Percentiles rank a stretch among this genome's conserved stretches.
Conservation (phyloP, 1,140 invertebrate genomes). For the Zaprionus nigranus region DNA sequence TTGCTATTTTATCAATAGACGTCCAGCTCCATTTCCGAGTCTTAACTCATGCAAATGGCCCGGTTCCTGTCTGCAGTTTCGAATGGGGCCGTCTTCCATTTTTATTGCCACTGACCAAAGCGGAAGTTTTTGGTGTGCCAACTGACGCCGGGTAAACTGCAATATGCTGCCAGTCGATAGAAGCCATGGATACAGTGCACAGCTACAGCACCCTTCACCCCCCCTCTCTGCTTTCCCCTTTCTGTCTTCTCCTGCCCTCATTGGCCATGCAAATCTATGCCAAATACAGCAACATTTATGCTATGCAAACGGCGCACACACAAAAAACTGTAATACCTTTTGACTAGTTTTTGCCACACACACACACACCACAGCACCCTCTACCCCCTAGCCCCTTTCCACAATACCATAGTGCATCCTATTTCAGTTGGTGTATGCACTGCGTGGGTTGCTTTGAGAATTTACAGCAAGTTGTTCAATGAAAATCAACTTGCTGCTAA, state of each 20-base stretch:
- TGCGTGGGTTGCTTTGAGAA: constrained; percentile 13
- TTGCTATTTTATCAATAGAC: constrained; percentile 51
- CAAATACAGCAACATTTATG: constrained; percentile 76
- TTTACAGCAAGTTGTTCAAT: not conserved
- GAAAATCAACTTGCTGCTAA: not conserved
- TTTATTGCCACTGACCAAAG: constrained; percentile 67
- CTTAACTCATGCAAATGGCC: constrained; percentile 62
- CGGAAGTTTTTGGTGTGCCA: constrained; percentile 52
- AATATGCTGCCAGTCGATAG: constrained; percentile 79
- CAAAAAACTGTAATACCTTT: constrained; percentile 61
- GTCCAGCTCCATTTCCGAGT: constrained; percentile 20
- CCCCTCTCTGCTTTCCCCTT: not conserved
- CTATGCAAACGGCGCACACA: constrained; percentile 44
- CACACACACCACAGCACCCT: not conserved
- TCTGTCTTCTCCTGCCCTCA: constrained; percentile 11
- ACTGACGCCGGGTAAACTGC: constrained; percentile 64
- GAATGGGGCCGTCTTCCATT: constrained; percentile 52
- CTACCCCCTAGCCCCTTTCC: not conserved
- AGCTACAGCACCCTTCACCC: not conserved
- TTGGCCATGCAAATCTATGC: constrained; percentile 81
- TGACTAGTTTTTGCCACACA: constrained; percentile 35
- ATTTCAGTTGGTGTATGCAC: constrained; percentile 24
- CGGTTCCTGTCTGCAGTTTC: constrained; percentile 55
- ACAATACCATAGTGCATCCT: not conserved
- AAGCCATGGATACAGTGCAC: constrained; percentile 8